Conservation (phyloP, 2,797 vertebrate species). For the Acipenser ruthenus region DNA sequence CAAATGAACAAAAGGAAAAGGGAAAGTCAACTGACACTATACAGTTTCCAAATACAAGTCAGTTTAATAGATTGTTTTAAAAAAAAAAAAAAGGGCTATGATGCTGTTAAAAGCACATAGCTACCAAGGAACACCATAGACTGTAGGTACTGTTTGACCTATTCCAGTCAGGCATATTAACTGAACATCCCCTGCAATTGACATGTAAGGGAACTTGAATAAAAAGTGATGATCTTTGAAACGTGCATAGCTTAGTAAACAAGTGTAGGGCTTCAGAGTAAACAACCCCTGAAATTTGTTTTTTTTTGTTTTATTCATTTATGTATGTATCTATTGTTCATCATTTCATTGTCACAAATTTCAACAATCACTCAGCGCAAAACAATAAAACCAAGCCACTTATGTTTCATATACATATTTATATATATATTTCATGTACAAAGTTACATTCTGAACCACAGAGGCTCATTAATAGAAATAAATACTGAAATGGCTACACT, state of each 20-base stretch:
- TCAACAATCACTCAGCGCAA: slow-evolving; percentile 16
- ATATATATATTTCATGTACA: slow-evolving; percentile 91
- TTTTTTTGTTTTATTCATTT: slow-evolving; percentile 2
- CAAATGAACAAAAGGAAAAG: neutral
- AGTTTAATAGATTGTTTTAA: slow-evolving; percentile 57
- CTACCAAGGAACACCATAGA: slow-evolving; percentile 21
- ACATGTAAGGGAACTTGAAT: slow-evolving; percentile 5
- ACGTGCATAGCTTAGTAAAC: slow-evolving; percentile 53
- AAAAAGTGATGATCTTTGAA: slow-evolving; percentile 25
- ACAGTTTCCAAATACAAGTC: slow-evolving; percentile 35
- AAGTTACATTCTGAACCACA: slow-evolving; percentile 97
- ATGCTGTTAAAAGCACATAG: slow-evolving; percentile 32
- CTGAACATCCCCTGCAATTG: slow-evolving; percentile 2
- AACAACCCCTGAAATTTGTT: slow-evolving; percentile 2
- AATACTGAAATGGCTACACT: slow-evolving; percentile 92
- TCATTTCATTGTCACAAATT: slow-evolving; percentile 8
- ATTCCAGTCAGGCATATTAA: slow-evolving; percentile 1
- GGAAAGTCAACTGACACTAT: slow-evolving; percentile 13
- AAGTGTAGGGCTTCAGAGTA: slow-evolving; percentile 22
- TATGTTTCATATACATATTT: slow-evolving; percentile 82
- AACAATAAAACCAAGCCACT: slow-evolving; percentile 40
- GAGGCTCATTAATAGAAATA: slow-evolving; percentile 91
- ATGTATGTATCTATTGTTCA: slow-evolving; percentile 3
- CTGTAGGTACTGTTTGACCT: slow-evolving; percentile 12
- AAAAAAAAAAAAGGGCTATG: slow-evolving; percentile 51